phyloP scores from a whole-genome alignment of 2,797 vertebrate genomes.

The Silurus lanzhouensis region DNA sequence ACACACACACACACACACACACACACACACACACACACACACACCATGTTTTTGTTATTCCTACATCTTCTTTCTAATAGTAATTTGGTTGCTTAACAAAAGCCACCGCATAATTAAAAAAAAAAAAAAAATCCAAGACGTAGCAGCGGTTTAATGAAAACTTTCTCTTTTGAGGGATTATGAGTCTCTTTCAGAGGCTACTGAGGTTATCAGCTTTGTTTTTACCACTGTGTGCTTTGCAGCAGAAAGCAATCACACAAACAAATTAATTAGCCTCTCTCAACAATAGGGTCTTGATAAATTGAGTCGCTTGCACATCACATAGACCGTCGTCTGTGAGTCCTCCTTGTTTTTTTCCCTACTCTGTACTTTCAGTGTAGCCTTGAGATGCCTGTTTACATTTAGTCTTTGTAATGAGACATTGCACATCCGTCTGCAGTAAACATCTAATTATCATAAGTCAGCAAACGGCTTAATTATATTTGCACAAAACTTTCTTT shows the following conservation, averaged over 20 bases:
- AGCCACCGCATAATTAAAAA: slow-evolving; percentile 40
- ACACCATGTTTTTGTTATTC: not conserved
- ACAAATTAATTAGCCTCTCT: slow-evolving; percentile 80
- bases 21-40: not conserved
- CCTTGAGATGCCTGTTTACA: slow-evolving; percentile 57
- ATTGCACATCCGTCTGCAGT: slow-evolving; percentile 60
- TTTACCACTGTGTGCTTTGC: slow-evolving; percentile 51
- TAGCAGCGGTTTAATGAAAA: slow-evolving; percentile 51
- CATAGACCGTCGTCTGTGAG: slow-evolving; percentile 41
- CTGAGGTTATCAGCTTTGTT: slow-evolving; percentile 60
- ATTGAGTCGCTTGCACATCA: slow-evolving; percentile 70
- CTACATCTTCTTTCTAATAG: slow-evolving; percentile 4
- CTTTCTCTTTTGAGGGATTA: slow-evolving; percentile 50
- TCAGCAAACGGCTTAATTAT: slow-evolving; percentile 67
- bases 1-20: not conserved
- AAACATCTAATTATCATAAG: slow-evolving; percentile 73
- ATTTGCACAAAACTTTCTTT: slow-evolving; percentile 66
- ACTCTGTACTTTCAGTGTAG: slow-evolving; percentile 54
- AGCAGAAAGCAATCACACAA: slow-evolving; percentile 78
- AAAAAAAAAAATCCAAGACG: slow-evolving; percentile 51
- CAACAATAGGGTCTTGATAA: slow-evolving; percentile 74
- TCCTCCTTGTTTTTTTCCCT: slow-evolving; percentile 41
- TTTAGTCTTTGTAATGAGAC: slow-evolving; percentile 56
- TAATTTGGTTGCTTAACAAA: slow-evolving; percentile 30
- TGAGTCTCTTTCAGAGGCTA: slow-evolving; percentile 52